Evolutionary conservation across 2,888 invertebrate genomes (phyloP).

Genomic region (Apotomis betuletana): DNA sequence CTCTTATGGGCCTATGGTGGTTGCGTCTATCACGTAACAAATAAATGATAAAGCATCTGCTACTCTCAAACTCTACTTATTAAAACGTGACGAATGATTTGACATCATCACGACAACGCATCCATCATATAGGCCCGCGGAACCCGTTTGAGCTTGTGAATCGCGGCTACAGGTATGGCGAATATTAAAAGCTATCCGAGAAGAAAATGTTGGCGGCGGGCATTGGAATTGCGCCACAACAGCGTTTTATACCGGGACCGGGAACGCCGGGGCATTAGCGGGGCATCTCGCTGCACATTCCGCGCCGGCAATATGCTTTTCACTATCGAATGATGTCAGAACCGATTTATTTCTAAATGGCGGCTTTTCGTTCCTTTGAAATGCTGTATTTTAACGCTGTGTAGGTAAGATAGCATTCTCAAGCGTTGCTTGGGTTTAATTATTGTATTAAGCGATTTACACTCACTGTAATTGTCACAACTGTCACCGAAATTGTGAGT

Average conservation of each 20-base stretch:
- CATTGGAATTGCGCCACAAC: constrained; percentile 22
- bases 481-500: too few species aligned
- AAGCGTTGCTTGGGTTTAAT: too few species aligned
- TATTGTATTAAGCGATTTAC: too few species aligned
- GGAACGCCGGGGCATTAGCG: constrained; percentile 4
- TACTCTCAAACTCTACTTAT: too few species aligned
- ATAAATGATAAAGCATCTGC: too few species aligned
- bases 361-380: not conserved
- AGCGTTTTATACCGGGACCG: constrained; percentile 14
- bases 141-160: not conserved
- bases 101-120: too few species aligned
- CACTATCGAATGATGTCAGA: constrained; percentile 7
- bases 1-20: too few species aligned
- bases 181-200: constrained; percentile 60
- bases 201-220: constrained; percentile 53
- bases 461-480: too few species aligned
- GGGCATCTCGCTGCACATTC: constrained; percentile 7
- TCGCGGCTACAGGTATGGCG: constrained; percentile 40
- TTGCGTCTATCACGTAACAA: too few species aligned
- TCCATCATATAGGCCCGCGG: too few species aligned
- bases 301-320: not conserved
- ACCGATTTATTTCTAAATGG: constrained; percentile 3
- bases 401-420: too few species aligned
- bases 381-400: not conserved
- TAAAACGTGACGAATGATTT: not conserved